Percentiles rank a stretch among this genome's conserved stretches.
Evolutionary conservation across 2,888 invertebrate genomes (phyloP).

Genomic region (Trachelus troglodyta): DNA sequence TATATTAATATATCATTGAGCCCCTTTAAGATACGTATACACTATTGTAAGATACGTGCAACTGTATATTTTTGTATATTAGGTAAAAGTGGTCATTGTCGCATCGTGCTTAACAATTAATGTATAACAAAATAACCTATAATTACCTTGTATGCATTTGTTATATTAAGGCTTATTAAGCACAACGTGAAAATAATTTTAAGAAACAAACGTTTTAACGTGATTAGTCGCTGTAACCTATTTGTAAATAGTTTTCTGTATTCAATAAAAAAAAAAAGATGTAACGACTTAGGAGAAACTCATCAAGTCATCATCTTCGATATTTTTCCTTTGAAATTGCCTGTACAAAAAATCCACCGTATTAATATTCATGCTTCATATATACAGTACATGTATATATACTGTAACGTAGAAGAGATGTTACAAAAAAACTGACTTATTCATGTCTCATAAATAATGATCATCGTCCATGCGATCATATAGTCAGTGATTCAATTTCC

Average conservation of each 20-base stretch:
- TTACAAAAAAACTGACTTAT: not conserved
- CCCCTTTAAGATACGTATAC: not conserved
- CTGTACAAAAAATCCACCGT: too few relatives aligned
- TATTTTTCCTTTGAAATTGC: not conserved
- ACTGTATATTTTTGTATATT: not conserved
- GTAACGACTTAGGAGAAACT: not conserved
- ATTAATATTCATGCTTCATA: too few relatives aligned
- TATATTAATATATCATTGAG: not conserved
- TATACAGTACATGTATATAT: not conserved
- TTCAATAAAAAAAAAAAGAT: not conserved
- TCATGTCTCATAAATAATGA: not conserved
- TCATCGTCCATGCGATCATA: not conserved
- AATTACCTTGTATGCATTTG: not conserved
- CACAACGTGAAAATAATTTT: not conserved
- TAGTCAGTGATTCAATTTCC: not conserved
- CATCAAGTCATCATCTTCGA: not conserved
- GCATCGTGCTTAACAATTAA: not conserved
- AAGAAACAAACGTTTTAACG: not conserved
- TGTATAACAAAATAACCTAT: not conserved
- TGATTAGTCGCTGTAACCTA: not conserved
- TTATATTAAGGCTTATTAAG: not conserved
- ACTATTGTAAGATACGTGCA: not conserved
- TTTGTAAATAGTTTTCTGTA: not conserved
- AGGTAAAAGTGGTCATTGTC: not conserved
- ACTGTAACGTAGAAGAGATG: not conserved